These are phyloP conservation scores for Platycnemis pennipes DNA, from an alignment of 2,888 invertebrate species.

Conservation along the genomic window DNA sequence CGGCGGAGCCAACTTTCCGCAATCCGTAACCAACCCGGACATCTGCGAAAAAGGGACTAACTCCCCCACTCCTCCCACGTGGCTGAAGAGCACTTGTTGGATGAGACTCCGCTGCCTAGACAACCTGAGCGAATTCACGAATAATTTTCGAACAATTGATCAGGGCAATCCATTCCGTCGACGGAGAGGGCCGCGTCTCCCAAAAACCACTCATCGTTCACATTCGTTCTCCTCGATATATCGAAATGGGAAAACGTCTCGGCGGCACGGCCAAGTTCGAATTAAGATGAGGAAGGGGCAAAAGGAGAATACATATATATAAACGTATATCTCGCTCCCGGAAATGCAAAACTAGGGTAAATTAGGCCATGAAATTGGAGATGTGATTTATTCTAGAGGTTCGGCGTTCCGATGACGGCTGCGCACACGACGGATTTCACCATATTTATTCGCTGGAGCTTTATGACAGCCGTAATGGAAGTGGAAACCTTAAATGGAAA, in stretches of 20 bases:
- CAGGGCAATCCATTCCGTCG: not conserved
- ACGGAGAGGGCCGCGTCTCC: not conserved
- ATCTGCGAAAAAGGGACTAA: not conserved
- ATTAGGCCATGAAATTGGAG: not conserved
- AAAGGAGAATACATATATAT: not conserved
- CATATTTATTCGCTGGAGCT: too few species aligned
- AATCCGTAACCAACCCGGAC: not conserved
- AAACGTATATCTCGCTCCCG: too few species aligned
- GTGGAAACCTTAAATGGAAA: too few species aligned
- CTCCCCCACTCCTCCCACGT: not conserved
- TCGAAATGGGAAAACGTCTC: not conserved
- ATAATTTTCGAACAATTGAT: constrained; percentile 59
- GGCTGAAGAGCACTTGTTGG: constrained; percentile 36
- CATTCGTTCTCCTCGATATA: not conserved
- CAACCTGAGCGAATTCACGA: constrained; percentile 1
- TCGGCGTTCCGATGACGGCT: not conserved
- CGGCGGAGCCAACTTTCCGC: constrained; percentile 43
- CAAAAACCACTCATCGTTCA: not conserved
- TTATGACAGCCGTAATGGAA: too few species aligned
- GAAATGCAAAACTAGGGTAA: not conserved
- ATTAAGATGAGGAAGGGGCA: not conserved
- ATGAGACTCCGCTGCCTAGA: not conserved
- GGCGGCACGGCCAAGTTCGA: not conserved
- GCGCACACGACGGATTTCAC: too few species aligned
- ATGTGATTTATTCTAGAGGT: not conserved